phyloP scores from a whole-genome alignment of 2,113 vertebrate species.

The Rafetus swinhoei region DNA sequence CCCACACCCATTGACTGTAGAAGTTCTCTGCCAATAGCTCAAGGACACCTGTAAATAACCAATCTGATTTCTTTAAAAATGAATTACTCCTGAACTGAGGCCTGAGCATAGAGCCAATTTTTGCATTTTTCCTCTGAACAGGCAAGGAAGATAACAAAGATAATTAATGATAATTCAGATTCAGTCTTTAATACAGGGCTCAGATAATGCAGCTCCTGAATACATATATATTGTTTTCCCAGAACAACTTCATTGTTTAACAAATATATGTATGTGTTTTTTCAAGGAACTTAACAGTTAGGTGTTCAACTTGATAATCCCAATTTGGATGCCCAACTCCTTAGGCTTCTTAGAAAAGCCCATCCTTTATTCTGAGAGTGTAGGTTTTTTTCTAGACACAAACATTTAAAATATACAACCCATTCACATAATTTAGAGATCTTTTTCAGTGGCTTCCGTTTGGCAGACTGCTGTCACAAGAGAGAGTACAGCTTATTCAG shows the following conservation, averaged over 20 bases:
- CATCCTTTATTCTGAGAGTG: rapidly evolving
- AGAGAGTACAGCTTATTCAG: not conserved
- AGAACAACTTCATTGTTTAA: not conserved
- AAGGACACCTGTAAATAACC: not conserved
- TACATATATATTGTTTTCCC: not conserved
- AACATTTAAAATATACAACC: too few species aligned
- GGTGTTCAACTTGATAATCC: not conserved
- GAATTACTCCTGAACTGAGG: not conserved
- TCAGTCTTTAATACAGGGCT: not conserved
- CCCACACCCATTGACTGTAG: not conserved
- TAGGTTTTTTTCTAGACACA: not conserved
- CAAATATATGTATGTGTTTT: not conserved
- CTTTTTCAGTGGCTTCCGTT: not conserved
- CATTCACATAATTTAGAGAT: not conserved
- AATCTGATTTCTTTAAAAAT: not conserved
- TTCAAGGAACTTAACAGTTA: not conserved
- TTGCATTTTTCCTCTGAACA: not conserved
- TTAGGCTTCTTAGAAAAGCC: not conserved
- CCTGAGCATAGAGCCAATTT: not conserved
- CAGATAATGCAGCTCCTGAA: not conserved
- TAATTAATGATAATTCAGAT: not conserved
- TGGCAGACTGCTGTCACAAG: not conserved
- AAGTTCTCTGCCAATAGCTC: not conserved
- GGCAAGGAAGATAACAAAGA: not conserved
- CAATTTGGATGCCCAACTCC: not conserved